Percentiles rank a stretch among this genome's conserved stretches.
phyloP scores from a whole-genome alignment of 2,113 vertebrate species.

The Tichodroma muraria region DNA sequence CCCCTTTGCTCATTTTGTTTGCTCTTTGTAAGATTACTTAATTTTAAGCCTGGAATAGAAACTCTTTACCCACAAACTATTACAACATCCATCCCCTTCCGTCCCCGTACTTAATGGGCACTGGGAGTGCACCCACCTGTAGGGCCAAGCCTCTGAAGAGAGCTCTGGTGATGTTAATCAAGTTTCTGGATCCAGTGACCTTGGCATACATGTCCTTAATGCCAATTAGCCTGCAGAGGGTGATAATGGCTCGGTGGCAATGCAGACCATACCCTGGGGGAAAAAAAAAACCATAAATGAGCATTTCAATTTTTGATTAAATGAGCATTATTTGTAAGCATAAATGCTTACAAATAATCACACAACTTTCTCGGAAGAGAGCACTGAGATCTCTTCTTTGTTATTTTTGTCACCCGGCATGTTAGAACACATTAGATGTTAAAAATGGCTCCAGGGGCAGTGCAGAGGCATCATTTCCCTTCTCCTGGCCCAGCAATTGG shows the following conservation, averaged over 20 bases:
- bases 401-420: background rate
- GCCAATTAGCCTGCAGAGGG: conserved; percentile 89
- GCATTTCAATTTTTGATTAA: too few species aligned
- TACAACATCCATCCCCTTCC: background rate
- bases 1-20: background rate
- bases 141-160: conserved; percentile 81
- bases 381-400: background rate
- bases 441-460: background rate
- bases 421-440: background rate
- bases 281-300: background rate
- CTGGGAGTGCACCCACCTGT: conserved; percentile 73
- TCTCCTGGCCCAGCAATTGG: background rate
- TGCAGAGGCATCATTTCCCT: background rate
- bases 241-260: conserved; percentile 93
- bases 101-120: background rate
- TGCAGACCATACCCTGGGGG: conserved; percentile 85
- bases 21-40: background rate
- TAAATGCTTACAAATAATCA: too few species aligned
- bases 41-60: background rate
- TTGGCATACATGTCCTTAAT: conserved; percentile 92
- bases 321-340: background rate
- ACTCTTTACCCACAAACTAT: background rate
- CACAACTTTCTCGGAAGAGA: background rate
- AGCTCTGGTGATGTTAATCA: conserved; percentile 86
- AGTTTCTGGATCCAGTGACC: conserved; percentile 83